Base-by-base conservation (phyloP, 2,797 vertebrate genomes). In the Lithobates pipiens region DNA sequence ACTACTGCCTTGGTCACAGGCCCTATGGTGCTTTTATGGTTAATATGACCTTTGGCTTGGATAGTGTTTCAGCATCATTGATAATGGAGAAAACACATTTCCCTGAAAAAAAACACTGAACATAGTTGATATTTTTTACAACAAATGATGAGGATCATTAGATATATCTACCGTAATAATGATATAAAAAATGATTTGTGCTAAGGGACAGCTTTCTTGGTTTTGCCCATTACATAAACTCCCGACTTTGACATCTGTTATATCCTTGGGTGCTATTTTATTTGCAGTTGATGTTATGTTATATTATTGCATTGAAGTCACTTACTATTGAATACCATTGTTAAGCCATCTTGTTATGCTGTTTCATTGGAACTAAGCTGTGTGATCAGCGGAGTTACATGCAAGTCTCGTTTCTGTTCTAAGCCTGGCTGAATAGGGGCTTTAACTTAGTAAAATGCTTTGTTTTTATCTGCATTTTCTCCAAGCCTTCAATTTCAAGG, bases 401-500 rank as follows among this genome's bases (percentile, higher is more conserved):
- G 32, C 42, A 83, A 39, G 32, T 42, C n/a, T 44, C n/a, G n/a
- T 72, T 65, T 72, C 54, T 67, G n/a, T 54, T 8, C 42, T 27
- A n/a, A 57, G 44, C 29, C 73, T 29, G 73, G 23, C 69, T 15
- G 27, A 57, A n/a, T 10, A 71, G 42, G 36, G 10, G 61, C 25
- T 9, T 75, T 29, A 68, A 63, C n/a, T 76, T 4, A 76, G 71
- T 75, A 50, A 46, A 68, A 50, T 8, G n/a, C 42, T 76, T 68
- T 54, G 50, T 61, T 61, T 61, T 61, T 61, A 61, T 21, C 7
- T 21, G 54, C 1, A 61, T 61, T 32, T 44, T 72, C 50, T 10
- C 68, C 39, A 23, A 67, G 27, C 25, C 46, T 73, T 79, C 23
- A 50, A 44, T 85, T 70, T 72, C 67, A 71, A 50, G 74, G 76